Evolutionary conservation across 2,888 invertebrate genomes (phyloP).

Genomic region (Strigamia maritima): DNA sequence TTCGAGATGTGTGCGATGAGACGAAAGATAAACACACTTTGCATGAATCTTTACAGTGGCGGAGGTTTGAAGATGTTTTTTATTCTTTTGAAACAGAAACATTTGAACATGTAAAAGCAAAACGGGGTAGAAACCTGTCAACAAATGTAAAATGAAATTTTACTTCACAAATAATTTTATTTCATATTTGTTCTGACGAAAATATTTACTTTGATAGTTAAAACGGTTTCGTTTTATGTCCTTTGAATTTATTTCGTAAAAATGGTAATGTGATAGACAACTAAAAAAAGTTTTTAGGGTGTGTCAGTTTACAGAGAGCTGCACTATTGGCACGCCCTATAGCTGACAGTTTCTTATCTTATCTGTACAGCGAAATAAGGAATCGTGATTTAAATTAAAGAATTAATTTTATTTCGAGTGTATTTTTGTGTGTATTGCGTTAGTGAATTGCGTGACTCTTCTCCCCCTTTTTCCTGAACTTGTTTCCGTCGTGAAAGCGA

Average conservation of each 20-base stretch:
- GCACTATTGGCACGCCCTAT: slow-evolving; percentile 7
- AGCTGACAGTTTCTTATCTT: slow-evolving; percentile 32
- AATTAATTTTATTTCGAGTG: background rate
- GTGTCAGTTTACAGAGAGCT: background rate
- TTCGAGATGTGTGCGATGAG: background rate
- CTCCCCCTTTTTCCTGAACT: background rate
- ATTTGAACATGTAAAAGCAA: background rate
- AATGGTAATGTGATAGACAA: background rate
- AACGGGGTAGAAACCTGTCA: background rate
- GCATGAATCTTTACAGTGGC: background rate
- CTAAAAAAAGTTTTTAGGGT: slow-evolving; percentile 22
- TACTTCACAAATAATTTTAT: no score
- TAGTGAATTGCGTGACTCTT: slow-evolving; percentile 6
- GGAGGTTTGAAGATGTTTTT: background rate
- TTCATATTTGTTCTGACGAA: background rate
- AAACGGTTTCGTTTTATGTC: background rate
- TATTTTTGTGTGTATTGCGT: background rate
- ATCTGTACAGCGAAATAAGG: slow-evolving; percentile 23
- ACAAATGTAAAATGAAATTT: background rate
- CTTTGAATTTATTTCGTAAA: slow-evolving; percentile 1
- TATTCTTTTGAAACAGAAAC: background rate
- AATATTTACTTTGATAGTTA: background rate
- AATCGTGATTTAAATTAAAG: slow-evolving; percentile 14
- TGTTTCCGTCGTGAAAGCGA: slow-evolving; percentile 18
- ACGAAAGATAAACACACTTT: slow-evolving; percentile 26